phyloP scores from a whole-genome alignment of 2,797 vertebrate genomes.

The Acanthurus tractus region DNA sequence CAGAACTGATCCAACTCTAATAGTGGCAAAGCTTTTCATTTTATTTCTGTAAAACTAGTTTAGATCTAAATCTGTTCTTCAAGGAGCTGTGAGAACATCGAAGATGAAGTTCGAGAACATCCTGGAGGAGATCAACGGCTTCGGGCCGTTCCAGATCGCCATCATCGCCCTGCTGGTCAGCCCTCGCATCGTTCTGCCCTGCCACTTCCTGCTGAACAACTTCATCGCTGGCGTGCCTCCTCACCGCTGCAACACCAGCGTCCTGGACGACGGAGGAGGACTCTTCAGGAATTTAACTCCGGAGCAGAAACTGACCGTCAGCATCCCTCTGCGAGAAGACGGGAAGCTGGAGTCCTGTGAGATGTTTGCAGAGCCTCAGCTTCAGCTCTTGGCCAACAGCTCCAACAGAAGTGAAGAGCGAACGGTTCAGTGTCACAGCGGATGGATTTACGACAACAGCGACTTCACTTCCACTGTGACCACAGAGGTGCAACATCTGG shows the following conservation, averaged over 20 bases:
- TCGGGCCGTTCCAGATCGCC: constrained; percentile 89
- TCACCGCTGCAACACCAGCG: constrained; percentile 85
- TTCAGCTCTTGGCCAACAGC: constrained; percentile 70
- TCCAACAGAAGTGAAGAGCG: constrained; percentile 43
- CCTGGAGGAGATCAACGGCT: constrained; percentile 85
- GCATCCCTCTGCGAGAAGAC: constrained; percentile 79
- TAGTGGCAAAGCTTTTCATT: background rate
- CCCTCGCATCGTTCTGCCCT: constrained; percentile 87
- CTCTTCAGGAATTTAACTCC: constrained; percentile 80
- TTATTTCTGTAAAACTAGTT: background rate
- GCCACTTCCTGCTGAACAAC: constrained; percentile 89
- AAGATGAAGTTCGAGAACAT: constrained; percentile 90
- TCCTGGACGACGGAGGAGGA: constrained; percentile 38
- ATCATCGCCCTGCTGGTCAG: constrained; percentile 73
- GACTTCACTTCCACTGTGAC: constrained; percentile 89
- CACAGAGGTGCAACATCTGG: constrained; percentile 85
- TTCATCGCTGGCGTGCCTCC: constrained; percentile 87
- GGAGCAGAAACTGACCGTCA: constrained; percentile 78
- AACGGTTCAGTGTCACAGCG: constrained; percentile 81
- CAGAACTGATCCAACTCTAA: background rate
- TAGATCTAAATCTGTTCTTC: background rate
- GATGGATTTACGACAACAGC: constrained; percentile 89
- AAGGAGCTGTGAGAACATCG: background rate
- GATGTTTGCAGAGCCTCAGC: constrained; percentile 84
- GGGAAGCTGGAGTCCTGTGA: constrained; percentile 85